Conservation (phyloP, 1,140 invertebrate species). For the Conopomorpha cramerella region DNA sequence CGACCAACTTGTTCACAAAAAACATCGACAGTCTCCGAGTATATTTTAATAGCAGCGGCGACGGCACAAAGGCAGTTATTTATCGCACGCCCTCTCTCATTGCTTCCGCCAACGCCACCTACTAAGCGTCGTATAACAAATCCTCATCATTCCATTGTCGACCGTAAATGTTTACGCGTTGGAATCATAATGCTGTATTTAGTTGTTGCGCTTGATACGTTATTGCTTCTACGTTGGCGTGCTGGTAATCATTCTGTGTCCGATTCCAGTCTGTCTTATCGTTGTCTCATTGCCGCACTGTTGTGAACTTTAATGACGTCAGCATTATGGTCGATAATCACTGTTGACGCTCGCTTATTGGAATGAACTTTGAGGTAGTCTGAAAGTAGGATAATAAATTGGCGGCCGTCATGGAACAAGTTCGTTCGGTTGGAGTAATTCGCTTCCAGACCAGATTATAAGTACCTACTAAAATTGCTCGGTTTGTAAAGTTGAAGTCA, state of each 20-base stretch:
- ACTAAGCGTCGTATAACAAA: conserved; percentile 29
- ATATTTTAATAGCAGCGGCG: conserved; percentile 53
- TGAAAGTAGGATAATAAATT: conserved; percentile 52
- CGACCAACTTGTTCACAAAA: conserved; percentile 24
- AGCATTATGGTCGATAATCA: conserved; percentile 10
- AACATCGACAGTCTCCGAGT: conserved; percentile 45
- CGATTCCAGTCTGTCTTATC: conserved; percentile 45
- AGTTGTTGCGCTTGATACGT: conserved; percentile 34
- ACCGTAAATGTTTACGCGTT: conserved; percentile 15
- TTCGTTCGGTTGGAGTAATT: conserved; percentile 40
- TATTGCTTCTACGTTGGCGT: conserved; percentile 26
- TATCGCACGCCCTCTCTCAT: conserved; percentile 58
- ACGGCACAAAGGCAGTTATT: conserved; percentile 55
- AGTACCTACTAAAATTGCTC: too few species aligned
- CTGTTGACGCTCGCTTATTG: conserved; percentile 1
- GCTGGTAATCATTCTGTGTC: conserved; percentile 56
- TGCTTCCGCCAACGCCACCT: conserved; percentile 29
- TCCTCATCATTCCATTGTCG: conserved; percentile 22
- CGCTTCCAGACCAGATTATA: conserved; percentile 11
- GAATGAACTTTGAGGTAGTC: conserved; percentile 37
- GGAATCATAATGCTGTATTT: conserved; percentile 4
- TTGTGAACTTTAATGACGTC: conserved; percentile 12
- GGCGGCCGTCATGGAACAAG: conserved; percentile 34
- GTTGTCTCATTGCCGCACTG: conserved; percentile 7
- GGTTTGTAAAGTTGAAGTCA: too few species aligned